phyloP scores from a whole-genome alignment of 1,140 invertebrate species.

The Chlorops oryzae region DNA sequence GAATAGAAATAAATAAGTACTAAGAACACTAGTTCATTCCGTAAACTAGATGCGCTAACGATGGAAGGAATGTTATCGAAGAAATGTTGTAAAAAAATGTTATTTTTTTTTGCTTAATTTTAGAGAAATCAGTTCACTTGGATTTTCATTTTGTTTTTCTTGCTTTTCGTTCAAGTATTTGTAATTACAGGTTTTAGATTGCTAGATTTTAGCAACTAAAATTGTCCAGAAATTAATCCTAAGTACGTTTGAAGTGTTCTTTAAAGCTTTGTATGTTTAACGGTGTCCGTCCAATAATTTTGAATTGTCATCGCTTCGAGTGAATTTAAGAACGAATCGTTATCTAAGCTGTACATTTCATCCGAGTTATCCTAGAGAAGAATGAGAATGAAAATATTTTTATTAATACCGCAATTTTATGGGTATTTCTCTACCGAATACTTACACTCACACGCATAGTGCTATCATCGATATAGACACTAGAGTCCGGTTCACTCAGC shows the following conservation, averaged over 20 bases:
- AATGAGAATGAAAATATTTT: constrained; percentile 19
- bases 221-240: background rate
- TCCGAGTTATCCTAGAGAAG: constrained; percentile 76
- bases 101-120: background rate
- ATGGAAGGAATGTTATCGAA: too few relatives aligned
- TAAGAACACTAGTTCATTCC: too few relatives aligned
- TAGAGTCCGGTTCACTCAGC: constrained; percentile 77
- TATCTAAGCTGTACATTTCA: constrained; percentile 87
- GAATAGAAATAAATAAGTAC: too few relatives aligned
- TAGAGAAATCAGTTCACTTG: constrained; percentile 1
- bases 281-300: constrained; percentile 87
- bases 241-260: too few relatives aligned
- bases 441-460: constrained; percentile 69
- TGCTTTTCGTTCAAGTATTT: background rate
- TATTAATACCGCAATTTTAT: constrained; percentile 2
- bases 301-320: constrained; percentile 89
- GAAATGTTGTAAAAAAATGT: background rate
- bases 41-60: too few relatives aligned
- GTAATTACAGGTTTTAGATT: constrained; percentile 1
- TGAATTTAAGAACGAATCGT: constrained; percentile 85
- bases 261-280: constrained; percentile 86
- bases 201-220: background rate
- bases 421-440: constrained; percentile 24
- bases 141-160: background rate
- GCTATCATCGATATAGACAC: constrained; percentile 82